phyloP scores from a whole-genome alignment of 2,113 vertebrate genomes.

The Isurus oxyrinchus region DNA sequence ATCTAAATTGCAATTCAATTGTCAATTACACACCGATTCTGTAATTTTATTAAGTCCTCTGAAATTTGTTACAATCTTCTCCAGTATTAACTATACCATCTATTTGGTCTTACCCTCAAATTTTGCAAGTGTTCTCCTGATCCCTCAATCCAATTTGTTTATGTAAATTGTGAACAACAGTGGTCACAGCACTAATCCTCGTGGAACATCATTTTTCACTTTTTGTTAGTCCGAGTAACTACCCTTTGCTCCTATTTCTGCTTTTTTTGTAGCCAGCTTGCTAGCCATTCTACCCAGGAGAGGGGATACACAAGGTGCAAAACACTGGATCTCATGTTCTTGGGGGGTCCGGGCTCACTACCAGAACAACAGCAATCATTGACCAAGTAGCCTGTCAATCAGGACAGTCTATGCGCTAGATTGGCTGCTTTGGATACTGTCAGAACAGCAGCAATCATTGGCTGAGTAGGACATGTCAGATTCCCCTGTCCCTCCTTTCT shows the following conservation, averaged over 20 bases:
- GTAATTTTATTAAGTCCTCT: not conserved
- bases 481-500: too few species aligned
- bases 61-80: not conserved
- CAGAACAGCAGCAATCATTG: too few species aligned
- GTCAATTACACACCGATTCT: not conserved
- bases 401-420: too few species aligned
- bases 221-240: not conserved
- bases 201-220: not conserved
- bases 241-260: not conserved
- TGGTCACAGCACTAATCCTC: not conserved
- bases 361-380: too few species aligned
- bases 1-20: not conserved
- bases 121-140: not conserved
- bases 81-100: not conserved
- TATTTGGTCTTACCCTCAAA: not conserved
- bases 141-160: not conserved
- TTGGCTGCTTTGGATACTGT: too few species aligned
- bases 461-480: too few species aligned
- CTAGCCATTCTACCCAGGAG: not conserved
- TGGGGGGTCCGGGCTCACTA: too few species aligned
- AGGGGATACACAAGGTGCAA: too few species aligned
- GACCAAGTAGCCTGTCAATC: too few species aligned
- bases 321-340: too few species aligned
- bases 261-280: not conserved
- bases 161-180: not conserved